Evolutionary conservation across 2,888 invertebrate species (phyloP), one percentile per base, ranked within the genome.

Genomic region (Metellina segmentata): DNA sequence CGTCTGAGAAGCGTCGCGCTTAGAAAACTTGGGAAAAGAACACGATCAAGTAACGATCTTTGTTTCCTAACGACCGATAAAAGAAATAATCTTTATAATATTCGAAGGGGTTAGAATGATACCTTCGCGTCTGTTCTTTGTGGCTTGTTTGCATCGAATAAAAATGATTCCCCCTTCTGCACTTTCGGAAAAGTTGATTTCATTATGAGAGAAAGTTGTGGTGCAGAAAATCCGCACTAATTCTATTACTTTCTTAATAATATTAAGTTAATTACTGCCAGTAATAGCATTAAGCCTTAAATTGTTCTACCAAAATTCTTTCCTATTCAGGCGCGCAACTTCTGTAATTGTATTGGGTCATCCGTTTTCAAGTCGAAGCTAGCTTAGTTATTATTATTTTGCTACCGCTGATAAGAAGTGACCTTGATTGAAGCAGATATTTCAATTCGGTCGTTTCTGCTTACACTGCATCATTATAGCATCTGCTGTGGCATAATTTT

Each of bases 21-120:
- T 48, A 11, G 49, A 77, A 77, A 77, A 77, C 49, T n/a, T 7
- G 49, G 51, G 13, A 49, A n/a, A n/a, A n/a, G 77, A 77, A 81
- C 13, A 20, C 61, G 13, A 70, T 61, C 48, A 20, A 69, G 53
- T 81, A 81, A 81, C 69, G 69, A 69, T 70, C 48, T 48, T 53
- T 70, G 20, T 81, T 69, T 70, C 69, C 69, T 81, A 16, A n/a
- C 69, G 48, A 51, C 51, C 51, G 51, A 48, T 77, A 13, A 51
- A 11, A 74, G 74, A 20, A 74, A 7, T 4, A 20, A 9, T 61
- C 61, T 61, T 61, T 61, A 8, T 61, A 61, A 61, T 61, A 16
- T 61, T 16, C 16, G 61, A 61, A 16, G 13, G 61, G 8, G 61
- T 13, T 61, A 13, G 34, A 34, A 34, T 34, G 34, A 34, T 34